Evolutionary conservation across 2,888 invertebrate genomes (phyloP), one percentile per base, ranked within the genome.

Genomic region (Spatulosminthurus flaviceps): DNA sequence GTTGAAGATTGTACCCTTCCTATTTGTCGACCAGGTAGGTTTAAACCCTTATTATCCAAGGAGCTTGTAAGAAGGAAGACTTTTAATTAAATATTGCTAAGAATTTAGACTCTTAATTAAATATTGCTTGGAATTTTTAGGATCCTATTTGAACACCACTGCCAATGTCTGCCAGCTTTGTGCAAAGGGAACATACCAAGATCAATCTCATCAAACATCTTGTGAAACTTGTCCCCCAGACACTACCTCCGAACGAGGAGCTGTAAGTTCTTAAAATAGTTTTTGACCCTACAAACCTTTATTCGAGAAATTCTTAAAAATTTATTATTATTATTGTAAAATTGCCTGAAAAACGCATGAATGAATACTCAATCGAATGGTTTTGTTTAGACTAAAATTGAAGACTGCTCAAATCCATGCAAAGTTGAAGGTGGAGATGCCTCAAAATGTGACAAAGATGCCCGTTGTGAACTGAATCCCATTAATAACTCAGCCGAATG

Each of bases 401-500:
- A 92, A 0, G 95, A 95, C 85, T 97, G 96, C 87, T 94, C 93
- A 74, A 96, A 96, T 88, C 96, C 96, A 0, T 96, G 96, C 86
- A 94, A 95, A 87, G 94, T 93, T 88, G 91, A 90, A 81, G 91
- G 90, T 81, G 94, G 93, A 60, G 91, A 92, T 0, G 92, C 94
- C 86, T 93, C 94, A 89, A 93, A 94, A 85, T 97, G 97, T 86
- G 94, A 96, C 87, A 89, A 91, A 0, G 95, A 96, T 87, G 95
- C 96, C 0, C 93, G 94, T 87, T 97, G 96, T 86, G 90, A 96
- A 7, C 90, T 95, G 82, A 92, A 94, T 75, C 92, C 5, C 1
- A 51, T 51, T 92, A 94, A 93, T 97, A 95, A 95, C 82, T 98
- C 98, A 87, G 98, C 97, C 87, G 92, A 91, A 84, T 99, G 99